Base-by-base conservation (phyloP, 2,888 invertebrate species). In the Patella pellucida region DNA sequence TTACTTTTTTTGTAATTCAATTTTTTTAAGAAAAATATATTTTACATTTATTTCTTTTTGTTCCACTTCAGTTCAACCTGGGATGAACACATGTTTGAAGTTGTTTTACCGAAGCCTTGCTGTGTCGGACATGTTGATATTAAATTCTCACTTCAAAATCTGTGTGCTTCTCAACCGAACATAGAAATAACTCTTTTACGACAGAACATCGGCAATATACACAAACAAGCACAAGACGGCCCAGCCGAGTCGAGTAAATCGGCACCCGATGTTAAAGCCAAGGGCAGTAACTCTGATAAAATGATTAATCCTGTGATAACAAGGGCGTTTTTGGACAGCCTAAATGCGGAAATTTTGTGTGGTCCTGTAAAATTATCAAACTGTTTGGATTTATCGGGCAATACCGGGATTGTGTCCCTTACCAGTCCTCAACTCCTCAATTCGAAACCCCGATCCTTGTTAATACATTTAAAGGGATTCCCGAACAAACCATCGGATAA, bases 31-130 rank as follows among this genome's bases (percentile, higher is more conserved):
- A 50, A 19, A 31, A 2, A 31, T 50, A 41, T 27, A 54, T 54
- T 15, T 73, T n/a, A 52, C 71, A 12, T 52, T 54, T 67, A 73
- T 70, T n/a, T 51, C 52, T 73, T 23, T 62, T 71, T 72, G 81
- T 87, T 5, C 11, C 23, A 12, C 23, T 62, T 19, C 87, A 93
- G 93, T 72, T 94, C 95, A 31, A 96, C 97, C 16, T 97, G 96
- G 96, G 96, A 97, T 87, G 97, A 97, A 88, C 97, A 97, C 86
- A 94, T 97, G 50, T 94, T 97, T 85, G 97, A 97, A 90, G 92
- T 97, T 11, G 96, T 96, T 0, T 90, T 97, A 74, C 96, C 96
- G 0, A 94, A 95, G 81, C 94, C 94, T 5, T 87, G 88, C 71
- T 94, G 94, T 54, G 92, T 97, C 75, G 96, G 96, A n/a, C 97